Evolutionary conservation across 2,797 vertebrate species (phyloP), one percentile per base, ranked within the genome.

Genomic region (Heliangelus exortis): DNA sequence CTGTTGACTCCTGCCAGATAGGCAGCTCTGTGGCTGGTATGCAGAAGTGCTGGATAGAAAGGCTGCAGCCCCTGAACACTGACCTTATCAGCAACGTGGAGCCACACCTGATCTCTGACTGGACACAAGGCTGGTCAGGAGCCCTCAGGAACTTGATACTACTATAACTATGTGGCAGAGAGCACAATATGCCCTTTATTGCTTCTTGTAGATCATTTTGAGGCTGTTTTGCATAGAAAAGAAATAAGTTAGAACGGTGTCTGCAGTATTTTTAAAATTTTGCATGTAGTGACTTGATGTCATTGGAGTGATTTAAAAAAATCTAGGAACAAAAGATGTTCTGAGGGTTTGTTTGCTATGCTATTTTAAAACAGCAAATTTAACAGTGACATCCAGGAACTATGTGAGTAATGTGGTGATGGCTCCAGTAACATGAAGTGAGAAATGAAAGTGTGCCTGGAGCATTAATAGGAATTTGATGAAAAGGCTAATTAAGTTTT

Each of bases 401-500:
- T 36, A 25, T 7, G 62, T 74, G 57, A 77, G 47, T 86, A 92
- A 69, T 5, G 17, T 87, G 31, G 33, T 88, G 19, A 62, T 66
- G n/a, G 62, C 10, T 34, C 16, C 68, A 48, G 18, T 34, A 77
- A 34, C 4, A 19, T 4, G 9, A 28, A 28, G 22, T 47, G 53
- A 76, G 58, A 65, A 92, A 68, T 79, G 6, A 61, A 84, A 51
- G 19, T 62, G 15, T 58, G 11, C 28, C 25, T 73, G 36, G 92
- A 75, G 12, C 10, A 36, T 92, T 88, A 93, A 48, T 17, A 53
- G 26, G 54, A 84, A 39, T 92, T 75, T 53, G n/a, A 21, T 77
- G 59, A 89, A 94, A 95, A 86, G n/a, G 9, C 31, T 66, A 92
- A 92, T 95, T 87, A 82, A 71, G 82, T 94, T 93, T 77, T 58